Evolutionary conservation across 2,888 invertebrate genomes (phyloP), one percentile per base, ranked within the genome.

Genomic region (Acanthosepion lycidas): DNA sequence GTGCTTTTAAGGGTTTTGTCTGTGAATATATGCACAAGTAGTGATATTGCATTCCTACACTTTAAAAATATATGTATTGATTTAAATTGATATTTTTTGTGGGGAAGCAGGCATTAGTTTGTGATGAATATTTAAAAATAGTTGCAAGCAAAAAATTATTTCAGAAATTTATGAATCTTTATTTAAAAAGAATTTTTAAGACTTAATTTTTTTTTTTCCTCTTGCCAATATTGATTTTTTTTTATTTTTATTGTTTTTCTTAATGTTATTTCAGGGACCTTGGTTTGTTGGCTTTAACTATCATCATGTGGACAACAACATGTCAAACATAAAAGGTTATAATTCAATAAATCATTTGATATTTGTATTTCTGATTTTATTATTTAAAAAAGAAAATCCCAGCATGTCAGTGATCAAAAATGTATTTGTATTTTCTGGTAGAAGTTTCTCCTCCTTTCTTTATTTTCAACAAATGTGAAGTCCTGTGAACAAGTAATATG

Each of bases 331-430:
- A 78, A 78, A 78, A 78, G n/a, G 12, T 78, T 78, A n/a, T 78
- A 78, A 78, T 78, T 78, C 78, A 78, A 78, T 78, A 78, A 78
- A 78, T 78, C 78, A 78, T 78, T 78, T 78, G 78, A n/a, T 78
- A 78, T 78, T 78, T 78, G 78, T 78, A 78, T 12, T 4, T 33
- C 78, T 78, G 78, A n/a, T 78, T 78, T 78, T 78, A n/a, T 78
- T 78, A 78, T 78, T 78, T n/a, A n/a, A 12, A n/a, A n/a, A 78
- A 59, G 20, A 59, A 59, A 78, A 78, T 33, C 4, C 33, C 12
- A 15, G 78, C 78, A 78, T 33, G 78, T 15, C 5, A n/a, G n/a
- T 78, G 15, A 15, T 15, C 18, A 78, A 78, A 78, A n/a, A 0
- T 9, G 33, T 59, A 59, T 23, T 59, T 59, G 6, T 59, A 23